phyloP scores from a whole-genome alignment of 2,888 invertebrate genomes.

The Agriopis marginaria region DNA sequence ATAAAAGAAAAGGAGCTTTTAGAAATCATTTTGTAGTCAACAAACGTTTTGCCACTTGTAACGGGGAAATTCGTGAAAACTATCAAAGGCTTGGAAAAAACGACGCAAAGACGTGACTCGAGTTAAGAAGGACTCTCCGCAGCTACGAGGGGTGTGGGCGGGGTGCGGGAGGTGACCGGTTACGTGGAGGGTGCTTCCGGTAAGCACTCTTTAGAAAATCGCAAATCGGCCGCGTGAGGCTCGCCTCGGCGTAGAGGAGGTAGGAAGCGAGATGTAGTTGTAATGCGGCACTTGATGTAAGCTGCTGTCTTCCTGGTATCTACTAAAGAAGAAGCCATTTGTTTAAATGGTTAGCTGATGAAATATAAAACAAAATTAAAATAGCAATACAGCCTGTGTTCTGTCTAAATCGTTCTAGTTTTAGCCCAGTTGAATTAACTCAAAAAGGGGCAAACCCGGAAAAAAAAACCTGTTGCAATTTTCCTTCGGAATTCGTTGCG shows the following conservation, averaged over 20 bases:
- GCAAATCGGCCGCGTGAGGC: constrained; percentile 59
- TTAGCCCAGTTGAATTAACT: too few species aligned
- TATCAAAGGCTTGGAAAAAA: constrained; percentile 35
- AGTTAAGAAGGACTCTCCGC: constrained; percentile 35
- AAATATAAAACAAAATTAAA: too few species aligned
- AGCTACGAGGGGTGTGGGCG: constrained; percentile 13
- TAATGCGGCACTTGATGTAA: neutral
- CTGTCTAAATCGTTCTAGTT: too few species aligned
- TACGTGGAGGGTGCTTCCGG: constrained; percentile 69
- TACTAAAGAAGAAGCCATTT: neutral
- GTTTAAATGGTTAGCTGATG: neutral
- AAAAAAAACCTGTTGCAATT: too few species aligned
- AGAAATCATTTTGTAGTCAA: constrained; percentile 4
- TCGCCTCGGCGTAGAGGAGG: constrained; percentile 20
- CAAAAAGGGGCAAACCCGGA: too few species aligned
- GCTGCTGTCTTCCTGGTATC: neutral
- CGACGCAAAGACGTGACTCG: constrained; percentile 39
- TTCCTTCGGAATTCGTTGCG: too few species aligned
- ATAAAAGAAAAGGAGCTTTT: neutral
- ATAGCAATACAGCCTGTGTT: too few species aligned
- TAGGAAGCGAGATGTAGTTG: neutral
- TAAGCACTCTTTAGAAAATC: constrained; percentile 73
- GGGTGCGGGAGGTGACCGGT: constrained; percentile 56
- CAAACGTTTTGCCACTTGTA: constrained; percentile 20
- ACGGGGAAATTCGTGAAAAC: constrained; percentile 47